Evolutionary conservation across 1,140 invertebrate species (phyloP).

Genomic region (Drosophila serrata): DNA sequence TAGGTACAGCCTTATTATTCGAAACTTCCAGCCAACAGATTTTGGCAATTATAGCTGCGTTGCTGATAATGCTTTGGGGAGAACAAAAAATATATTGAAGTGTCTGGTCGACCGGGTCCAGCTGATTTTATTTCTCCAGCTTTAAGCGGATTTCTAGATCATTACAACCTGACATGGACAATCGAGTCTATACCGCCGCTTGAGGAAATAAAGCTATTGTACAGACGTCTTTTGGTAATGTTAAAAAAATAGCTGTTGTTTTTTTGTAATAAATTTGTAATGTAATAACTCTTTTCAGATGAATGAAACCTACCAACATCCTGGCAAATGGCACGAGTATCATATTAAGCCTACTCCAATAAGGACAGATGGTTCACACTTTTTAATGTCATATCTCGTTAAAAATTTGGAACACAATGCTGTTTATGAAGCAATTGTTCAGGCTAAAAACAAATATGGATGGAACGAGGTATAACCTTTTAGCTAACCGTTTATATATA

Average conservation of each 20-base stretch:
- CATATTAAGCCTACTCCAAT: conserved; percentile 78
- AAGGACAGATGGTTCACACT: conserved; percentile 72
- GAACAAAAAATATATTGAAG: conserved; percentile 86
- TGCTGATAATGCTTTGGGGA: conserved; percentile 86
- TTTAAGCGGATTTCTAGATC: conserved; percentile 85
- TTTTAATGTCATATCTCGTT: conserved; percentile 86
- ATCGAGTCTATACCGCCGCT: conserved; percentile 87
- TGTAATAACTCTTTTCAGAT: conserved; percentile 72
- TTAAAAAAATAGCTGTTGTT: neutral
- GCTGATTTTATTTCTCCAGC: conserved; percentile 86
- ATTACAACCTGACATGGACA: conserved; percentile 87
- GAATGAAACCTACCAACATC: conserved; percentile 87
- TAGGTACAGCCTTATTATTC: conserved; percentile 87
- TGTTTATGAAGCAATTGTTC: conserved; percentile 88
- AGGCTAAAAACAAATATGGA: conserved; percentile 89
- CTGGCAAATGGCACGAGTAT: conserved; percentile 87
- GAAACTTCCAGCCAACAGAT: conserved; percentile 87
- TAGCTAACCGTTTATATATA: neutral
- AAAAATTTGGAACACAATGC: conserved; percentile 87
- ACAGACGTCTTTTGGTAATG: conserved; percentile 86
- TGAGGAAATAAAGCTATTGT: conserved; percentile 87
- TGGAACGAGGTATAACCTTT: conserved; percentile 87
- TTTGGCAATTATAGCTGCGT: conserved; percentile 88
- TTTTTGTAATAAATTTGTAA: neutral
- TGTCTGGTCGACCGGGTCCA: conserved; percentile 86